Conservation (phyloP, 2,888 invertebrate species). For the Philereme vetulata region DNA sequence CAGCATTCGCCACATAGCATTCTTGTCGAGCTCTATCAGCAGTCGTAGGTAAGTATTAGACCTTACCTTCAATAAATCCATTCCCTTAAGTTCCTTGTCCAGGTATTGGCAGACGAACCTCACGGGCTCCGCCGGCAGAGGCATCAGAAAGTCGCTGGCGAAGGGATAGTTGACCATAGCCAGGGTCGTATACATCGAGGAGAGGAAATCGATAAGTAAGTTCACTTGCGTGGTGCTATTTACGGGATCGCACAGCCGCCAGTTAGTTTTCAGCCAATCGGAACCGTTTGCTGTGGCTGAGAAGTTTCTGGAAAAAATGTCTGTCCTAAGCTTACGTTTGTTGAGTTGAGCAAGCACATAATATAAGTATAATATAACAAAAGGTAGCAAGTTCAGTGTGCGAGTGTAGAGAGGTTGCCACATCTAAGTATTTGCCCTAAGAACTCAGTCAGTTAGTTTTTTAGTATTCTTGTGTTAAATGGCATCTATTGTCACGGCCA, state of each 20-base stretch:
- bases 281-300: constrained; percentile 86
- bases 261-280: constrained; percentile 87
- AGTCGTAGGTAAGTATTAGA: too few relatives aligned
- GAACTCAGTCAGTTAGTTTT: too few relatives aligned
- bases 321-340: too few relatives aligned
- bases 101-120: constrained; percentile 84
- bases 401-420: not conserved
- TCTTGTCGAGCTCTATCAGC: too few relatives aligned
- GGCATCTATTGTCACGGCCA: too few relatives aligned
- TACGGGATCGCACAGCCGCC: constrained; percentile 90
- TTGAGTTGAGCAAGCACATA: too few relatives aligned
- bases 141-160: constrained; percentile 90
- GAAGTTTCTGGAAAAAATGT: constrained; percentile 64
- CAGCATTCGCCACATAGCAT: too few relatives aligned
- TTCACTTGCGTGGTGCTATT: constrained; percentile 71
- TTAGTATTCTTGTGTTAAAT: too few relatives aligned
- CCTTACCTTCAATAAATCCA: constrained; percentile 78
- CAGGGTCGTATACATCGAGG: constrained; percentile 89
- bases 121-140: constrained; percentile 94
- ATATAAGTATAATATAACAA: too few relatives aligned
- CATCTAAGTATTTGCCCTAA: not conserved
- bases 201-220: constrained; percentile 87
- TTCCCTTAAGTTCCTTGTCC: constrained; percentile 68
- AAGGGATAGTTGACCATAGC: constrained; percentile 99
- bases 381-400: not conserved